Base-by-base conservation (phyloP, 1,140 invertebrate species). In the Aculops lycopersici region DNA sequence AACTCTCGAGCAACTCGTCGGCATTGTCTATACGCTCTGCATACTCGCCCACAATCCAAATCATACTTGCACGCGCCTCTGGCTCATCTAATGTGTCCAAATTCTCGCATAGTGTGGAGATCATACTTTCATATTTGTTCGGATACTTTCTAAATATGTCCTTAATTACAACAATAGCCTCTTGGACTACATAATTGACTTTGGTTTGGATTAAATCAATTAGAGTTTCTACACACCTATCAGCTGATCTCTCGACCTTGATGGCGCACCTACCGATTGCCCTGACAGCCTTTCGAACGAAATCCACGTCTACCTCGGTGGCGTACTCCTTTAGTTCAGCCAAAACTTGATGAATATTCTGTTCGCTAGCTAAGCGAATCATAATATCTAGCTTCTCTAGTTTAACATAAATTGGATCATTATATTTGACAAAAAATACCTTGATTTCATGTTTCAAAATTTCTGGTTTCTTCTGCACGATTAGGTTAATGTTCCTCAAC, bases 401-500 rank as follows among this genome's bases (percentile, higher is more conserved):
- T 58, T 98, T 98, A 3, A 98, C 90, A 58, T 98, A 98, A 55
- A 98, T 98, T 5, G 92, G 92, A 64, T 98, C 92, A 56, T 98
- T 98, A 60, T 98, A 98, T 52, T 98, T 98, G 14, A 98, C 92
- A 56, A 98, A 98, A 61, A 98, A 98, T 20, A 84, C 90, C 64
- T 97, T 98, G 88, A 98, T 97, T 60, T 98, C 92, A 52, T 97
- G 86, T 55, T 97, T 97, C n/a, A 98, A 58, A 47, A 98, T 94
- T 46, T 97, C 90, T 0, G 86, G 81, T 40, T 90, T 67, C 56
- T 98, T 98, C 58, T 98, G 92, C 16, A 98, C 90, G 49, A 98
- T 95, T 2, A 98, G 64, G 60, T 97, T 98, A 49, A 98, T 98
- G 55, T 98, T 98, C 43, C 92, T 59, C 21, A 98, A 60, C 2